phyloP scores from a whole-genome alignment of 2,888 invertebrate genomes.

The Clepsis dumicolana region DNA sequence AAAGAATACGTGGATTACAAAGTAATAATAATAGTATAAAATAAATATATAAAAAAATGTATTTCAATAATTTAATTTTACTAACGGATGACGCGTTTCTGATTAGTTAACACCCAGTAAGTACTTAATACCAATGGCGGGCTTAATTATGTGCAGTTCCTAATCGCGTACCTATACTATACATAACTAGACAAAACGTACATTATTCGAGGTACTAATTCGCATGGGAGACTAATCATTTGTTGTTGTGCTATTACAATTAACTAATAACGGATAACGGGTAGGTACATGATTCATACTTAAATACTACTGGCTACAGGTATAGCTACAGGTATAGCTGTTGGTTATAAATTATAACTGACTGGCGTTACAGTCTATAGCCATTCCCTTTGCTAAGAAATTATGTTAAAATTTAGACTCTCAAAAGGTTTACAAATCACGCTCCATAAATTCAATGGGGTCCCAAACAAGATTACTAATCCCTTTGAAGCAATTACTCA shows the following conservation, averaged over 20 bases:
- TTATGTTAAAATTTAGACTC: neutral
- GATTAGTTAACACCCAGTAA: no score
- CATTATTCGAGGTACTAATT: neutral
- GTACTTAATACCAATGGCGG: neutral
- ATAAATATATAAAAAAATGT: no score
- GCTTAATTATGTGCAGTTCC: neutral
- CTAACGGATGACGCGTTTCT: no score
- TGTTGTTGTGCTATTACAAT: neutral
- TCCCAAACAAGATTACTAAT: slow-evolving; percentile 4
- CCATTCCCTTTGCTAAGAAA: neutral
- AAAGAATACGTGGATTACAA: no score
- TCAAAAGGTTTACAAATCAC: slow-evolving; percentile 1
- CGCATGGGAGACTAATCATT: neutral
- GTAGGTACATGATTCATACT: no score
- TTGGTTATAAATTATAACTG: neutral
- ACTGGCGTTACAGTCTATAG: neutral
- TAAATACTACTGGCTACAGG: no score
- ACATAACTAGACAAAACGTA: neutral
- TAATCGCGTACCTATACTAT: neutral
- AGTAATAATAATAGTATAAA: no score
- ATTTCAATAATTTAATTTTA: no score
- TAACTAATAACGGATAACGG: no score
- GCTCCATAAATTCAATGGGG: slow-evolving; percentile 4
- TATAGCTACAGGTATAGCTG: neutral
- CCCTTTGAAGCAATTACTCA: slow-evolving; percentile 12